Conservation (phyloP, 92 coral and sea anemone genomes). For the Bergia puertoricense region DNA sequence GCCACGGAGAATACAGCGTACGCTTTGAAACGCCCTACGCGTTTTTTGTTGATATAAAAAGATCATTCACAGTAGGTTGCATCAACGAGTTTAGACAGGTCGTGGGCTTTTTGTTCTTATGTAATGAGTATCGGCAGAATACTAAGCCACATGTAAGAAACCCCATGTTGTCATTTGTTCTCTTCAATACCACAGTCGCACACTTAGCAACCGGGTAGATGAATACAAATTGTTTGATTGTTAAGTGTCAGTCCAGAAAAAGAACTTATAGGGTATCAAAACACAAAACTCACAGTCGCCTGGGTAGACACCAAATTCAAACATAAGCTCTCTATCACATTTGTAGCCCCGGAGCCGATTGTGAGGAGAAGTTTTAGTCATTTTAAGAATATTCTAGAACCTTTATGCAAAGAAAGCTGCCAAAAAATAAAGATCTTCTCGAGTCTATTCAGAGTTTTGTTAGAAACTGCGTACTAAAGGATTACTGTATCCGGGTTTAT, state of each 20-base stretch:
- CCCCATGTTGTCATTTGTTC: constrained; percentile 40
- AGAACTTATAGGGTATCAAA: background rate
- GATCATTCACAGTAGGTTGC: background rate
- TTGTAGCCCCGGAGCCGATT: background rate
- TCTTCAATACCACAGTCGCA: constrained; percentile 24
- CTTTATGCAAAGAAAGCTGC: too few relatives aligned
- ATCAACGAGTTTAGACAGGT: constrained; percentile 17
- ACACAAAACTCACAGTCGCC: background rate
- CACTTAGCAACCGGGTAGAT: constrained; percentile 30
- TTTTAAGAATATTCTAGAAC: too few relatives aligned
- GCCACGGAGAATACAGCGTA: background rate
- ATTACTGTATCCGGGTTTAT: too few relatives aligned
- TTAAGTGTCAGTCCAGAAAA: background rate
- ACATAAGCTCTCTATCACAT: too few relatives aligned
- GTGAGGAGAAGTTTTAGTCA: background rate
- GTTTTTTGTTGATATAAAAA: constrained; percentile 1
- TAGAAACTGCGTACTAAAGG: too few relatives aligned
- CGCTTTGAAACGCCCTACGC: constrained; percentile 30
- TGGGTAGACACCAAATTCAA: background rate
- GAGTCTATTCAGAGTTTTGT: background rate
- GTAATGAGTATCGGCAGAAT: constrained; percentile 11
- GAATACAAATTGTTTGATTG: background rate
- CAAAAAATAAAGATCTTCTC: too few relatives aligned
- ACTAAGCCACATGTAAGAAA: constrained; percentile 29
- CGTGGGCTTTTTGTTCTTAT: constrained; percentile 17